Evolutionary conservation across 1,140 invertebrate genomes (phyloP), one percentile per base, ranked within the genome.

Genomic region (Notospermus geniculatus): DNA sequence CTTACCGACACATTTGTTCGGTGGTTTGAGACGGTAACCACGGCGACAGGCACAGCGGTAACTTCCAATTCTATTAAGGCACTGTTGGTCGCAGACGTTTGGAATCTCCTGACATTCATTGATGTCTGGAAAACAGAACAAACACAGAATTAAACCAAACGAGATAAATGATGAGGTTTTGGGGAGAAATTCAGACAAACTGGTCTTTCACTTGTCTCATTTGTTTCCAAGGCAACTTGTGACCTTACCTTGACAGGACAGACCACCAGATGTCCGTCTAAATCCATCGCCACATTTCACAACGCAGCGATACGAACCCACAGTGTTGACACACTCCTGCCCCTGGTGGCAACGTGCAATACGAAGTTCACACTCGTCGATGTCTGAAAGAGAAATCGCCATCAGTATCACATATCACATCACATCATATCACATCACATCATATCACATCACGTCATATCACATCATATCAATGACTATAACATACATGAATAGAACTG

Each of bases 61-160:
- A 7, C 82, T 81, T 57, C 85, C 85, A 54, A 80, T 78, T 30
- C 72, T 77, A 75, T 86, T 85, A 61, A 82, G 76, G 66, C 86
- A 87, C 58, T 81, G 76, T 63, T 84, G 84, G 62, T 84, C 82
- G 77, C 86, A 87, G 2, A 79, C 69, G n/a, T 62, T 55, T 19
- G 74, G 69, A 19, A 54, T 63, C 46, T 74, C 70, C 41, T 60
- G 50, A 69, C 79, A 82, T 63, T 82, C 80, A 65, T 81, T 74
- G 25, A 78, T 72, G 70, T 82, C 80, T 81, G 59, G 5, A 66
- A 57, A 53, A 50, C 32, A 59, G n/a, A 54, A 19, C 29, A 54
- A 46, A 15, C n/a, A 61, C 15, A 30, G 22, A n/a, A 17, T 27
- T 1, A n/a, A n/a, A n/a, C n/a, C n/a, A n/a, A n/a, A n/a, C n/a